Base-by-base conservation (phyloP, 23 tunicate genomes). In the Pegea sp. region DNA sequence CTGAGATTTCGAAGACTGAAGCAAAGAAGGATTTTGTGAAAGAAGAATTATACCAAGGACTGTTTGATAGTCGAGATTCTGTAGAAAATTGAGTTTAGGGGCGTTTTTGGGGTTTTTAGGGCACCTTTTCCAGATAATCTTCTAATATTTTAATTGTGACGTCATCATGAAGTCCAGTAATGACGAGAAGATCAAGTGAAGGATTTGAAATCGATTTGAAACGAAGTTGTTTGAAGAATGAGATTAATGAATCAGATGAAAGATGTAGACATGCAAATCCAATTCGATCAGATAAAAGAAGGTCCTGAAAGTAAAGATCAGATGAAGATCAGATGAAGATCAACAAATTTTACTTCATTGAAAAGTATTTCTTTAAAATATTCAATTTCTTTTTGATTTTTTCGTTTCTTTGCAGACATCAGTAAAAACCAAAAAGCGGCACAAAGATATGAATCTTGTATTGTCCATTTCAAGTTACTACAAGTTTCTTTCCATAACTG, bases 181-280 rank as follows among this genome's bases (percentile, higher is more conserved):
- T 66, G 6, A 61, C 31, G 3, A 69, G 24, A 8, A 70, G 71
- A 16, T 63, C 76, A 28, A 77, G 43, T 6, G 30, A 11, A 2
- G 76, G 76, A 42, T 24, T 6, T 26, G 28, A 26, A 3, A 49
- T 51, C 11, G 65, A 56, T 18, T 63, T 65, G 16, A 52, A 55
- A 29, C 64, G 28, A 11, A 77, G 42, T 16, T 24, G 0, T 3
- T 51, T 43, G 28, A 77, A 28, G 49, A 28, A 64, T 19, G 44
- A 46, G 44, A 24, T 22, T 49, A 77, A 56, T 8, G 16, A 22
- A 4, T 34, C 33, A 60, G 65, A 74, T 0, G 76, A 54, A 25
- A 79, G 44, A 44, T 63, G 62, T 44, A 65, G 29, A 54, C 92
- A 79, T 28, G 78, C 78, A 43, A 79, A 79, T 24, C 68, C 92